These are phyloP conservation scores for Eupelmus urozonus DNA, from an alignment of 2,888 invertebrate genomes.

Conservation along the genomic window DNA sequence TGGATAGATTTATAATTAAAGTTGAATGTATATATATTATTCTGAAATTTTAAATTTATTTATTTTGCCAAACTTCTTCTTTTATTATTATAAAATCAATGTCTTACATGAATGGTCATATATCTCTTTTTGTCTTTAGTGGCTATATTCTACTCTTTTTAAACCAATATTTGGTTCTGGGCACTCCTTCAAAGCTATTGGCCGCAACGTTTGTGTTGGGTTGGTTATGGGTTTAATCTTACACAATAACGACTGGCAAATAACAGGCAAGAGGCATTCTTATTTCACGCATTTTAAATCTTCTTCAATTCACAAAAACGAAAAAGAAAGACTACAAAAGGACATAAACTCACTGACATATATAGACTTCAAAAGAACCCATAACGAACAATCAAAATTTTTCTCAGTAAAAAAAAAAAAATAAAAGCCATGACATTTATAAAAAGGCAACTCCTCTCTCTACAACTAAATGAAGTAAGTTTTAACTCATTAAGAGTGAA, in stretches of 20 bases:
- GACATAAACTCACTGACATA: not conserved
- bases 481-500: not conserved
- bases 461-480: not conserved
- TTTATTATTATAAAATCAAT: too few relatives aligned
- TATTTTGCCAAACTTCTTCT: too few relatives aligned
- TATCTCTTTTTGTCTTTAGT: conserved; percentile 30
- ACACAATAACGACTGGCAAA: conserved; percentile 46
- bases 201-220: conserved; percentile 75
- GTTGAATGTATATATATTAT: too few relatives aligned
- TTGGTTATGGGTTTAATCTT: conserved; percentile 74
- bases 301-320: conserved; percentile 1
- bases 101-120: too few relatives aligned
- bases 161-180: conserved; percentile 59
- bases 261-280: conserved; percentile 16
- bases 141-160: conserved; percentile 28
- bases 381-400: conserved; percentile 17
- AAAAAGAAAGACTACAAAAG: not conserved
- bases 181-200: conserved; percentile 72
- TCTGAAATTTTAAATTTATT: too few relatives aligned
- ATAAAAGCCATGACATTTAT: not conserved
- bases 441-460: not conserved
- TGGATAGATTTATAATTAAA: too few relatives aligned
- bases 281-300: conserved; percentile 18
- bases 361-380: conserved; percentile 1
- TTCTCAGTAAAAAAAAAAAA: conserved; percentile 15